phyloP scores from a whole-genome alignment of 23 tunicate genomes.

The Diplosoma virens region DNA sequence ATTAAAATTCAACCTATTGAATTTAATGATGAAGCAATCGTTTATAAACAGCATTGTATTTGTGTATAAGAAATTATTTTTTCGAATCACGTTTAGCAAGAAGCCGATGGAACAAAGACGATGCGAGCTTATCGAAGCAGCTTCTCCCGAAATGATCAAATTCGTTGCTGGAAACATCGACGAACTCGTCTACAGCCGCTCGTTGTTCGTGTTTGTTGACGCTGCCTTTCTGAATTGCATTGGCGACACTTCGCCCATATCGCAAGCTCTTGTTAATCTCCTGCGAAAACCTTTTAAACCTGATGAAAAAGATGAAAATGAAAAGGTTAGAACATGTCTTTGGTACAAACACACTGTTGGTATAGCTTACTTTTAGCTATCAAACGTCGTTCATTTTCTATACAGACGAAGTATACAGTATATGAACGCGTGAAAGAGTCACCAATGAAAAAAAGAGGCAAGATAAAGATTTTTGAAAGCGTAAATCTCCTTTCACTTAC shows the following conservation, averaged over 20 bases:
- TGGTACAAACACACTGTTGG: too few species aligned
- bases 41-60: too few species aligned
- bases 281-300: constrained; percentile 26
- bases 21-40: too few species aligned
- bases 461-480: too few species aligned
- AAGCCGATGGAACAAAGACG: constrained; percentile 74
- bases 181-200: constrained; percentile 43
- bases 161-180: constrained; percentile 26
- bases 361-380: too few species aligned
- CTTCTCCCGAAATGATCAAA: constrained; percentile 46
- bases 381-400: too few species aligned
- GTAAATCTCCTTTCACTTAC: too few species aligned
- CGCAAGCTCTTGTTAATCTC: constrained; percentile 12
- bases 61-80: too few species aligned
- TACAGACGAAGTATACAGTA: too few species aligned
- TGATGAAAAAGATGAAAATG: constrained; percentile 40
- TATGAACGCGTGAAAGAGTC: too few species aligned
- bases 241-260: constrained; percentile 23
- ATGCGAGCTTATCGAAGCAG: constrained; percentile 54
- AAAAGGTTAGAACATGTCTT: constrained; percentile 30
- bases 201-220: constrained; percentile 61
- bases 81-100: constrained; percentile 54
- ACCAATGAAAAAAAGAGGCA: too few species aligned
- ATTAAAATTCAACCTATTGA: too few species aligned
- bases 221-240: constrained; percentile 30